These are phyloP conservation scores for Elaeidobius kamerunicus DNA, from an alignment of 2,888 invertebrate genomes.

Conservation along the genomic window DNA sequence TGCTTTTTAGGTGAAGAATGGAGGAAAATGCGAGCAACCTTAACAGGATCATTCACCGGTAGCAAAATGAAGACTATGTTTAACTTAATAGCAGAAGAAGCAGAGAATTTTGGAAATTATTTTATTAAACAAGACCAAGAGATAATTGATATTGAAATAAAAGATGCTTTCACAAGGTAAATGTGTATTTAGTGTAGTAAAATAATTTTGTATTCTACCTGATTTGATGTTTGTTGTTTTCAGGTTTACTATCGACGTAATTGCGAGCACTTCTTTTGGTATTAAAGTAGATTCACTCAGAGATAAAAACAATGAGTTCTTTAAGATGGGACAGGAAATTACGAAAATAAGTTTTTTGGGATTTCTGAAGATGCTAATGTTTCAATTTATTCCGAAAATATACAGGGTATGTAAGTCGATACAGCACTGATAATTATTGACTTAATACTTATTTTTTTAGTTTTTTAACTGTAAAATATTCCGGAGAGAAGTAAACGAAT, in stretches of 20 bases:
- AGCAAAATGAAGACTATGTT: slow-evolving; percentile 30
- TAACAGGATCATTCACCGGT: slow-evolving; percentile 28
- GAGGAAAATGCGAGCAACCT: slow-evolving; percentile 27
- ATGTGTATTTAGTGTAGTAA: not conserved
- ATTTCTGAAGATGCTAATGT: slow-evolving; percentile 22
- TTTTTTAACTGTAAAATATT: slow-evolving; percentile 23
- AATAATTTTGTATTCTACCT: not conserved
- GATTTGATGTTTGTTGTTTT: slow-evolving; percentile 3
- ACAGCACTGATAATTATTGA: not conserved
- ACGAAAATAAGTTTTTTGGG: slow-evolving; percentile 15
- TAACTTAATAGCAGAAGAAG: slow-evolving; percentile 25
- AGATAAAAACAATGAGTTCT: slow-evolving; percentile 27
- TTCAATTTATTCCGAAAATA: slow-evolving; percentile 16
- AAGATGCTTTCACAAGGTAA: slow-evolving; percentile 28
- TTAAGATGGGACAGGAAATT: slow-evolving; percentile 26
- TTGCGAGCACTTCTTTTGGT: slow-evolving; percentile 30
- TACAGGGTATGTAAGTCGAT: slow-evolving; percentile 26
- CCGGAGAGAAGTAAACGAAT: slow-evolving; percentile 26
- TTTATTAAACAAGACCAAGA: slow-evolving; percentile 7
- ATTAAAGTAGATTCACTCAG: slow-evolving; percentile 25
- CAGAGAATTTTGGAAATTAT: slow-evolving; percentile 21
- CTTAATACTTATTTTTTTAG: slow-evolving; percentile 10
- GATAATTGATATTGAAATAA: slow-evolving; percentile 20
- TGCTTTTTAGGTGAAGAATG: slow-evolving; percentile 30
- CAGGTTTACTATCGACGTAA: slow-evolving; percentile 30